Percentiles rank a stretch among this genome's conserved stretches.
phyloP scores from a whole-genome alignment of 2,888 invertebrate genomes.

The Cantharis flavilabris region DNA sequence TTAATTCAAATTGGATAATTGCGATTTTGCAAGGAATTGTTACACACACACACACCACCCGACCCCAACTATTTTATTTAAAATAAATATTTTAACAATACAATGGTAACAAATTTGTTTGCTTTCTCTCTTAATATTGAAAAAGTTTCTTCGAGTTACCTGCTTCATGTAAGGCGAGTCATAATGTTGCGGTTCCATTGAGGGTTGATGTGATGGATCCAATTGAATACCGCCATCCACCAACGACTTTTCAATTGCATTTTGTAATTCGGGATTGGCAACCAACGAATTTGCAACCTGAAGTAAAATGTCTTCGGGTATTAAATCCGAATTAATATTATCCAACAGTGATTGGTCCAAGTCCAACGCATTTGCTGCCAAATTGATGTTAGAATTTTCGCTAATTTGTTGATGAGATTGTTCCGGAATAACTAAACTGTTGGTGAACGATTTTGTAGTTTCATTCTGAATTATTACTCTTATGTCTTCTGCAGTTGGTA shows the following conservation, averaged over 20 bases:
- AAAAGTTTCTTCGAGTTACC: background rate
- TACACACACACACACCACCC: background rate
- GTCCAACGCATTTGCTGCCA: slow-evolving; percentile 62
- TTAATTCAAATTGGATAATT: too few relatives aligned
- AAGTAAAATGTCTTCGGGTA: slow-evolving; percentile 72
- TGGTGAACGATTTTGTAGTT: slow-evolving; percentile 47
- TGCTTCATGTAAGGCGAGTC: background rate
- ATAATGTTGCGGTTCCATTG: background rate
- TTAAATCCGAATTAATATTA: slow-evolving; percentile 66
- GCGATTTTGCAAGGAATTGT: background rate
- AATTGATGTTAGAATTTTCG: slow-evolving; percentile 51
- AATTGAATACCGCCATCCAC: slow-evolving; percentile 52
- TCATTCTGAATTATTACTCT: slow-evolving; percentile 50
- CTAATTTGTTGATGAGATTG: slow-evolving; percentile 6
- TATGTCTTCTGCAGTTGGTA: slow-evolving; percentile 47
- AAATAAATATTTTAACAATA: background rate
- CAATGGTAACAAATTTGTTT: background rate
- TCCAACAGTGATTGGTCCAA: slow-evolving; percentile 63
- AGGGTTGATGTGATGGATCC: slow-evolving; percentile 42
- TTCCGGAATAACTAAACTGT: slow-evolving; percentile 38
- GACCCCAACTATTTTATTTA: background rate
- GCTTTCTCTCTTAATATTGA: background rate
- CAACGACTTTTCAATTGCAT: slow-evolving; percentile 69
- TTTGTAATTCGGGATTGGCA: slow-evolving; percentile 69
- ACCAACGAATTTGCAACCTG: slow-evolving; percentile 73